phyloP scores from a whole-genome alignment of 1,140 invertebrate genomes.

The Uloborus diversus region DNA sequence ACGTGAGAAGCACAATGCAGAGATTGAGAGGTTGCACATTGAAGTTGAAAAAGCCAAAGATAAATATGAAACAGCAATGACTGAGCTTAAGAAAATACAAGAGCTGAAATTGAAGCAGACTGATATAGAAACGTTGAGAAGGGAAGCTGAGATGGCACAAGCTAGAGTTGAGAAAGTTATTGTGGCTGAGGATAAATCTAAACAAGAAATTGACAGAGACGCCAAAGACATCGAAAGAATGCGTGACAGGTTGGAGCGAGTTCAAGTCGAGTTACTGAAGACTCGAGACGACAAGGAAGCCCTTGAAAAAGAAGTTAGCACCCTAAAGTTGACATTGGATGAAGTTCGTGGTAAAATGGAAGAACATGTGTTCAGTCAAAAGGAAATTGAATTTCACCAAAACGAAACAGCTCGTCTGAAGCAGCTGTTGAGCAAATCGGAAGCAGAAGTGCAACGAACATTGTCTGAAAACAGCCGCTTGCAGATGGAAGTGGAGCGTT shows the following conservation, averaged over 20 bases:
- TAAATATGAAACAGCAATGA: constrained; percentile 56
- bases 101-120: constrained; percentile 52
- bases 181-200: constrained; percentile 79
- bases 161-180: constrained; percentile 79
- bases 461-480: constrained; percentile 61
- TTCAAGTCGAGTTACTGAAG: constrained; percentile 77
- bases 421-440: constrained; percentile 60
- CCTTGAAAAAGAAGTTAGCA: constrained; percentile 61
- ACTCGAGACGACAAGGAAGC: constrained; percentile 71
- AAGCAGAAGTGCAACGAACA: constrained; percentile 60
- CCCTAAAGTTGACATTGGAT: constrained; percentile 16
- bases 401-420: constrained; percentile 58
- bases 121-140: constrained; percentile 56
- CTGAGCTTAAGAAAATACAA: constrained; percentile 57
- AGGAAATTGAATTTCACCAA: constrained; percentile 34
- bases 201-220: constrained; percentile 79
- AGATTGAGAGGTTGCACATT: constrained; percentile 69
- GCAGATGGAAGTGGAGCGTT: constrained; percentile 77
- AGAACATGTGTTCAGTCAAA: constrained; percentile 23
- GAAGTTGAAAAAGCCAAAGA: constrained; percentile 75
- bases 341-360: constrained; percentile 21
- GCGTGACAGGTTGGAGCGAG: constrained; percentile 83
- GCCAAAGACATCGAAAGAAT: constrained; percentile 88
- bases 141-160: constrained; percentile 79
- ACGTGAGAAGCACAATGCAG: constrained; percentile 55